These are phyloP conservation scores for Chrysodeixis includens DNA, from an alignment of 2,888 invertebrate species.

Conservation along the genomic window DNA sequence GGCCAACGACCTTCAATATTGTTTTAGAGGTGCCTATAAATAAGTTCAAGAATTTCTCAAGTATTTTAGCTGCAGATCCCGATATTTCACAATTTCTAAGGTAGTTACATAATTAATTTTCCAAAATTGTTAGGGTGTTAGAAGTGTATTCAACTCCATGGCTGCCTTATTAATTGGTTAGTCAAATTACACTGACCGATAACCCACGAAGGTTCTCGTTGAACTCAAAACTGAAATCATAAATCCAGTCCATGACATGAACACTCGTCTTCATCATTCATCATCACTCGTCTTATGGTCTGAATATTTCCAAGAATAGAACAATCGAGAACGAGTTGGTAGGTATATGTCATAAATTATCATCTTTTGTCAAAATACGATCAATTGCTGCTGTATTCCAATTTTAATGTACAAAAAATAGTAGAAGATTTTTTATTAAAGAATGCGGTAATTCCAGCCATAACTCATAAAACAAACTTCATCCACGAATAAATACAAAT, in stretches of 20 bases:
- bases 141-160: neutral
- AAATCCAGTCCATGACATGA: neutral
- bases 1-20: neutral
- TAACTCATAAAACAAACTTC: neutral
- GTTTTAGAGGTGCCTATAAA: neutral
- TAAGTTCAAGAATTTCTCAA: constrained; percentile 1
- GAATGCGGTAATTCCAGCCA: too few relatives aligned
- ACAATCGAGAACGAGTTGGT: too few relatives aligned
- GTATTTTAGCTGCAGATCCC: neutral
- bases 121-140: neutral
- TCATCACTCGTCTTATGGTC: too few relatives aligned
- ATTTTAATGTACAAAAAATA: too few relatives aligned
- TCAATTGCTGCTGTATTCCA: too few relatives aligned
- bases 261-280: neutral
- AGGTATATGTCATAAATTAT: too few relatives aligned
- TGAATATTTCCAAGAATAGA: too few relatives aligned
- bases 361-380: too few relatives aligned
- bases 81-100: neutral
- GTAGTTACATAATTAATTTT: constrained; percentile 1
- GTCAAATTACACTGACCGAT: neutral
- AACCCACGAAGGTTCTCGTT: neutral
- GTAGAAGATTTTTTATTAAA: too few relatives aligned
- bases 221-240: neutral
- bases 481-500: neutral
- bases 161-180: neutral